phyloP scores from a whole-genome alignment of 92 coral and sea anemone species.

The Chrysogorgia sp. region DNA sequence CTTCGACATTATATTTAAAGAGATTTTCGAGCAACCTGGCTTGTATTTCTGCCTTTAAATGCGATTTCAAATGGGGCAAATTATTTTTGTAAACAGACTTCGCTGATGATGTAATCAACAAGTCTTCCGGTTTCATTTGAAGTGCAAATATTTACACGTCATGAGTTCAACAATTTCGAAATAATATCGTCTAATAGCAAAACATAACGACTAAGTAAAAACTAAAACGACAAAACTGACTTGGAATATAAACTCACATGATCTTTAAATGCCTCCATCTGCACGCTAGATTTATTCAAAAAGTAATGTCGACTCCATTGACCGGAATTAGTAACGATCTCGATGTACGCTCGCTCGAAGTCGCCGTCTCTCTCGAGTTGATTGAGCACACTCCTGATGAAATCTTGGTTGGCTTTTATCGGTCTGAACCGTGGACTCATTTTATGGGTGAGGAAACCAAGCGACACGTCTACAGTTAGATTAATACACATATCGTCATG shows the following conservation, averaged over 20 bases:
- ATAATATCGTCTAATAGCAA: not conserved
- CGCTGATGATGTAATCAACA: no score
- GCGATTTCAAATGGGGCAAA: no score
- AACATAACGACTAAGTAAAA: not conserved
- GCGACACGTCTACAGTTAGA: constrained; percentile 73
- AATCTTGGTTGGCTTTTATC: constrained; percentile 71
- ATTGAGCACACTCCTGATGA: constrained; percentile 69
- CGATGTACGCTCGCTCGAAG: constrained; percentile 74
- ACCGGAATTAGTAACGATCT: constrained; percentile 77
- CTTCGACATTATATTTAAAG: no score
- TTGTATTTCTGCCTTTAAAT: no score
- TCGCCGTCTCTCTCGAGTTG: constrained; percentile 70
- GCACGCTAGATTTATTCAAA: constrained; percentile 81
- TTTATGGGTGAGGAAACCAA: constrained; percentile 89
- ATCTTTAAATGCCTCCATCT: constrained; percentile 91
- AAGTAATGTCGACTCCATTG: constrained; percentile 90
- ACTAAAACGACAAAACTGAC: not conserved
- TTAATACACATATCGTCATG: constrained; percentile 97
- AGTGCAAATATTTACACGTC: no score
- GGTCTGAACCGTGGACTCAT: constrained; percentile 98
- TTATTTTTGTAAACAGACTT: no score
- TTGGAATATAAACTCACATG: constrained; percentile 69
- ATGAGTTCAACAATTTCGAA: constrained; percentile 16
- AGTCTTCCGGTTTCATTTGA: no score
- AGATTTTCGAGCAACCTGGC: no score